Percentiles rank a stretch among this genome's conserved stretches.
Conservation (phyloP, 2,888 invertebrate species). For the Pristionchus arcanus region DNA sequence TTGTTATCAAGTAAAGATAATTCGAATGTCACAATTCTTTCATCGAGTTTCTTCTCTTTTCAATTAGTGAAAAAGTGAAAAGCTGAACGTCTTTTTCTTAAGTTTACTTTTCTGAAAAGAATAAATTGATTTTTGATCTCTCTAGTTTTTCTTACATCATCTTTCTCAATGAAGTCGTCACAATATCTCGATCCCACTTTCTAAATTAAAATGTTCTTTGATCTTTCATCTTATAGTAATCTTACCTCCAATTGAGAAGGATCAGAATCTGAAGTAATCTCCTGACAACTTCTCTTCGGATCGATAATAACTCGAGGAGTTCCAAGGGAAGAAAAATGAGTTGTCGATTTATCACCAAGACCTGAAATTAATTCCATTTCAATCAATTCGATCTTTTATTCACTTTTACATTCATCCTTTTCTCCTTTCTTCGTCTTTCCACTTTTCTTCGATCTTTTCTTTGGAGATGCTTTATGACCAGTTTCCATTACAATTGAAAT, state of each 20-base stretch:
- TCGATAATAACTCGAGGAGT: background rate
- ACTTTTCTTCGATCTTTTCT: conserved; percentile 21
- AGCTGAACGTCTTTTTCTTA: background rate
- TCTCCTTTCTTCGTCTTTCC: conserved; percentile 13
- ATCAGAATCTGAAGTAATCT: background rate
- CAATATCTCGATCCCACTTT: background rate
- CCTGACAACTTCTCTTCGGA: background rate
- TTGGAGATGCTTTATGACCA: background rate
- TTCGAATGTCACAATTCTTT: background rate
- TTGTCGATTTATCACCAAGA: background rate
- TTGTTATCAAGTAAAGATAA: conserved; percentile 15
- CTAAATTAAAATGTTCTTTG: background rate
- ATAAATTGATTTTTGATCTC: background rate
- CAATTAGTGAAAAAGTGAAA: background rate
- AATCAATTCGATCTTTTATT: background rate
- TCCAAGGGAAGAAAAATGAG: background rate
- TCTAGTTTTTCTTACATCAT: background rate
- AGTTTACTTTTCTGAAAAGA: background rate
- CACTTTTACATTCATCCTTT: background rate
- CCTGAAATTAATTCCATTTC: background rate
- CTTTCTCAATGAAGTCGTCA: background rate
- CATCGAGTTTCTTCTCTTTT: conserved; percentile 6
- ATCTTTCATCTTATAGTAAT: background rate
- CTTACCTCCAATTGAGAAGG: background rate
- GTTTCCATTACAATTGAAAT: background rate